Evolutionary conservation across 2,888 invertebrate species (phyloP).

Genomic region (Lucinisca nassula): DNA sequence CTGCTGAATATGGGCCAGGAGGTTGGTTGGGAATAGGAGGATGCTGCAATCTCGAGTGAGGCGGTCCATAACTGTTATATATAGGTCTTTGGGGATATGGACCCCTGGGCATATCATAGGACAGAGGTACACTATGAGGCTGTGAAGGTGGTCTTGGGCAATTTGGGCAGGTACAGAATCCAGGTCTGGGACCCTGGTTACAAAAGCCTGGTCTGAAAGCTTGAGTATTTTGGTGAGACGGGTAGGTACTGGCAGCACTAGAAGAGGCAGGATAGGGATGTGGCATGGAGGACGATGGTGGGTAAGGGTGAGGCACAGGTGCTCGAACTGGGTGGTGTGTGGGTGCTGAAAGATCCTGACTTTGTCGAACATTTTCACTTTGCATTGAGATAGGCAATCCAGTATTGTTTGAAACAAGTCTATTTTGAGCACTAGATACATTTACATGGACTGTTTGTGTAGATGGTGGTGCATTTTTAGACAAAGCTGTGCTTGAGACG

Average conservation of each 20-base stretch:
- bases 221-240: neutral
- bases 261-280: neutral
- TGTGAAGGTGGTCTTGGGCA: conserved; percentile 51
- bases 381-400: neutral
- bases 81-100: conserved; percentile 24
- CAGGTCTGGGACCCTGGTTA: conserved; percentile 33
- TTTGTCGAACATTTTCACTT: neutral
- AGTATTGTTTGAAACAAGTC: neutral
- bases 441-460: neutral
- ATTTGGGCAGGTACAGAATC: conserved; percentile 55
- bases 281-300: neutral
- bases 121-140: conserved; percentile 29
- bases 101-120: conserved; percentile 24
- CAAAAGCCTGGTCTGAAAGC: neutral
- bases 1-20: neutral
- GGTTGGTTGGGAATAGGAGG: conserved; percentile 28
- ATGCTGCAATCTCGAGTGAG: conserved; percentile 45
- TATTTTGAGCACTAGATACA: conserved; percentile 47
- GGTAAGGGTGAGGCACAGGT: conserved; percentile 12
- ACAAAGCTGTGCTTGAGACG: neutral
- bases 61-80: conserved; percentile 53
- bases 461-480: neutral
- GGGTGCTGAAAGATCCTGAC: neutral
- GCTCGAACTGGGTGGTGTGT: neutral
- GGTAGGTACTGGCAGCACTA: neutral